Evolutionary conservation across 2,888 invertebrate species (phyloP).

Genomic region (Drosophila crucigera): DNA sequence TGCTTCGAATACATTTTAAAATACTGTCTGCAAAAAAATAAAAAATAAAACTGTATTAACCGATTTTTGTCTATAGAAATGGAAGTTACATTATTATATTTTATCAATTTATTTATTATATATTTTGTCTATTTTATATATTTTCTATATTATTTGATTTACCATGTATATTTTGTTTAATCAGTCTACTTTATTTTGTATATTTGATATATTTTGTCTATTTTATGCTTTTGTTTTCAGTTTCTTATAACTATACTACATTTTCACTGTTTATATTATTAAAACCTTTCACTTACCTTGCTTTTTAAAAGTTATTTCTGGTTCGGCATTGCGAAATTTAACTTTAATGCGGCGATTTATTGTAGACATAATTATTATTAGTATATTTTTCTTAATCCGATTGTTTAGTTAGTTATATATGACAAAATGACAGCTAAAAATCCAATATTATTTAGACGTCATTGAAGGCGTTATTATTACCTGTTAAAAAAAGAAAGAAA

Average conservation of each 20-base stretch:
- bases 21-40: constrained; percentile 17
- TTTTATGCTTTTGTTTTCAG: neutral
- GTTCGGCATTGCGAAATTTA: constrained; percentile 20
- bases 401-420: neutral
- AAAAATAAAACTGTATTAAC: neutral
- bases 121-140: neutral
- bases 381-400: too few relatives aligned
- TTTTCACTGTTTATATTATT: neutral
- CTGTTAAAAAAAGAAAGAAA: neutral
- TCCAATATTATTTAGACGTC: neutral
- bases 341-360: constrained; percentile 21
- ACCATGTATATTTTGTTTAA: too few relatives aligned
- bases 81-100: neutral
- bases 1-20: constrained; percentile 2
- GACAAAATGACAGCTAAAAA: neutral
- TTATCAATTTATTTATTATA: neutral
- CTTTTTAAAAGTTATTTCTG: neutral
- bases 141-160: neutral
- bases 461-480: neutral
- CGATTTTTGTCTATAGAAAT: neutral
- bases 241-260: neutral
- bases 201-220: neutral
- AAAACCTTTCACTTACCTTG: constrained; percentile 6
- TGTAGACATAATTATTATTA: constrained; percentile 18
- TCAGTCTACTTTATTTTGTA: neutral